phyloP scores from a whole-genome alignment of 2,888 invertebrate species.

The Mythimna pallens region DNA sequence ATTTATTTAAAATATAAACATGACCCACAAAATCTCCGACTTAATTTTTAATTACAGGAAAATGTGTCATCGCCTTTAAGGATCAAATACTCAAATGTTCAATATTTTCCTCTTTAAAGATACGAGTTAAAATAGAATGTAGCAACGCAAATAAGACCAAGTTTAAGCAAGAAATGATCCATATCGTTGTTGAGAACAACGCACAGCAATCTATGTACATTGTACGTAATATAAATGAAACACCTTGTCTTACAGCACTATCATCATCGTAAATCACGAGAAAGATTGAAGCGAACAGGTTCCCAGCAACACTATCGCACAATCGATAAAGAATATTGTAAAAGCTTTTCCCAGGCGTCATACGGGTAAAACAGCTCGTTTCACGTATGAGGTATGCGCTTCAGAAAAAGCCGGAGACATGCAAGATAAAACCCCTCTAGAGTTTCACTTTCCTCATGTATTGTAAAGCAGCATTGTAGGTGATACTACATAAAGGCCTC shows the following conservation, averaged over 20 bases:
- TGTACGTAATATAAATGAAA: conserved; percentile 49
- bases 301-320: conserved; percentile 62
- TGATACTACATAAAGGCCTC: conserved; percentile 68
- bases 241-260: conserved; percentile 44
- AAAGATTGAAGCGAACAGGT: conserved; percentile 54
- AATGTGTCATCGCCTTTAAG: background rate
- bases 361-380: conserved; percentile 74
- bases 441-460: conserved; percentile 82
- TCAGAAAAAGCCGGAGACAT: conserved; percentile 73
- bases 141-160: conserved; percentile 16
- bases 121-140: background rate
- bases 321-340: conserved; percentile 77
- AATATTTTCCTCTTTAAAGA: background rate
- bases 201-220: conserved; percentile 18
- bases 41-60: background rate
- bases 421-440: conserved; percentile 76
- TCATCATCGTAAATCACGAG: conserved; percentile 60
- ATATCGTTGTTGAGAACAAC: conserved; percentile 49
- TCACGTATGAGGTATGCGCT: conserved; percentile 69
- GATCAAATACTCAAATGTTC: background rate
- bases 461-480: conserved; percentile 77
- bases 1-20: background rate
- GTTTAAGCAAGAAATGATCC: conserved; percentile 39
- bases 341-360: conserved; percentile 78
- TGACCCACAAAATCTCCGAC: background rate